These are phyloP conservation scores for Pogonomyrmex californicus DNA, from an alignment of 1,140 invertebrate genomes.

Conservation along the genomic window DNA sequence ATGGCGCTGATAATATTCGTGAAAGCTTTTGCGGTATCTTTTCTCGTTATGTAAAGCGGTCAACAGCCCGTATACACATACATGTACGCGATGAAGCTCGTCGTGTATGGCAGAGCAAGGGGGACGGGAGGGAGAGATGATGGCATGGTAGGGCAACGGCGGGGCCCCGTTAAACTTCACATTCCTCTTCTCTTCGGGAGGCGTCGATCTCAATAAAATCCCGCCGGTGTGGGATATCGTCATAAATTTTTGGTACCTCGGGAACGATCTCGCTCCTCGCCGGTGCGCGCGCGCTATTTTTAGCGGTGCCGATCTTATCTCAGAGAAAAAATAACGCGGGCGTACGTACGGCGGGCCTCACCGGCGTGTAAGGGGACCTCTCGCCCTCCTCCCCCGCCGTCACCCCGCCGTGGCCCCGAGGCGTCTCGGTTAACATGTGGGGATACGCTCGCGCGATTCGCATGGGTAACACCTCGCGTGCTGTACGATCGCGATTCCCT, in stretches of 20 bases:
- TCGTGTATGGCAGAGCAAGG: not conserved
- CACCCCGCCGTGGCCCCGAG: not conserved
- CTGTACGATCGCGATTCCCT: conserved; percentile 27
- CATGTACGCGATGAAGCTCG: conserved; percentile 42
- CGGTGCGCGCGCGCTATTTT: conserved; percentile 62
- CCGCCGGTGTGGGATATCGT: conserved; percentile 32
- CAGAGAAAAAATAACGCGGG: conserved; percentile 63
- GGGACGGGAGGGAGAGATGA: not conserved
- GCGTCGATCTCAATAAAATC: conserved; percentile 72
- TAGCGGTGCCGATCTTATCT: conserved; percentile 71
- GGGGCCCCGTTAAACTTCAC: conserved; percentile 68
- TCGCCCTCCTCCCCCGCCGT: not conserved
- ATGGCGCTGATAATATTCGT: conserved; percentile 48
- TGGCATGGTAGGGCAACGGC: conserved; percentile 1
- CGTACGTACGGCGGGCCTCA: not conserved
- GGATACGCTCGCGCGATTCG: conserved; percentile 24
- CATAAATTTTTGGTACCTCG: conserved; percentile 63
- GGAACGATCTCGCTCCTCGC: not conserved
- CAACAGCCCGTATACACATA: conserved; percentile 29
- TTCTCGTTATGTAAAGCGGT: conserved; percentile 58
- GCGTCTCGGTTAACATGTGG: conserved; percentile 12
- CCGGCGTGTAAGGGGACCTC: not conserved
- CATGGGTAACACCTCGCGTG: conserved; percentile 40
- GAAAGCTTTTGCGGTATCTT: conserved; percentile 51
- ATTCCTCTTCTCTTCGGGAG: conserved; percentile 41